Base-by-base conservation (phyloP, 2,113 vertebrate species). In the Gadus chalcogrammus region DNA sequence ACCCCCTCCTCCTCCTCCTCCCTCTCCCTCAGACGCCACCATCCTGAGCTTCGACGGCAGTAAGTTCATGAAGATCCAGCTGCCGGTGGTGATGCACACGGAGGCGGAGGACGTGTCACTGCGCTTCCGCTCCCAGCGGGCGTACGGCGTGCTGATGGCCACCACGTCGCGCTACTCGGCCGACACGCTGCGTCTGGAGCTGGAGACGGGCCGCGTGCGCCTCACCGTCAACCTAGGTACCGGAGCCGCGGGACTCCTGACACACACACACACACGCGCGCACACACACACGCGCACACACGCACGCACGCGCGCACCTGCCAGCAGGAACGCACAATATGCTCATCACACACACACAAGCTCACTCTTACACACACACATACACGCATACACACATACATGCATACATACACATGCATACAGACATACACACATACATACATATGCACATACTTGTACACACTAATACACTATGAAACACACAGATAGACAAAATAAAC, bases 161-260 rank as follows among this genome's bases (percentile, higher is more conserved):
- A 98, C 97, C 66, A 99, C 97, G 0, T 99, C 97, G 2, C 91
- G 95, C 66, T 96, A 98, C 68, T 98, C 97, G 0, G 94, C 94
- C 0, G 97, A 99, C 75, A 97, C 96, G 3, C 94, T 99, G 69
- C 95, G 97, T 35, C 88, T 99, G 18, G 97, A 99, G 80, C 82
- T 99, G 88, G 97, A 99, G 69, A 93, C 94, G 15, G 96, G 95
- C 63, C 94, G 95, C 1, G 95, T 99, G 82, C 96, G 97, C 64
- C 93, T 99, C 83, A 99, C 95, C 79, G 96, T 99, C 90, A 99
- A 99, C 78, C 91, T 99, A 97, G 97, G 97, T 99, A 99, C 93
- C 78, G 70, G 73, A 72, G 76, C 65, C 71, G 74, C 77, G 5
- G 52, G 20, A 64, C 18, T 69, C 64, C 65, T 61, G 56, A 18